Evolutionary conservation across 2,797 vertebrate genomes (phyloP).

Genomic region (Gouania willdenowi): DNA sequence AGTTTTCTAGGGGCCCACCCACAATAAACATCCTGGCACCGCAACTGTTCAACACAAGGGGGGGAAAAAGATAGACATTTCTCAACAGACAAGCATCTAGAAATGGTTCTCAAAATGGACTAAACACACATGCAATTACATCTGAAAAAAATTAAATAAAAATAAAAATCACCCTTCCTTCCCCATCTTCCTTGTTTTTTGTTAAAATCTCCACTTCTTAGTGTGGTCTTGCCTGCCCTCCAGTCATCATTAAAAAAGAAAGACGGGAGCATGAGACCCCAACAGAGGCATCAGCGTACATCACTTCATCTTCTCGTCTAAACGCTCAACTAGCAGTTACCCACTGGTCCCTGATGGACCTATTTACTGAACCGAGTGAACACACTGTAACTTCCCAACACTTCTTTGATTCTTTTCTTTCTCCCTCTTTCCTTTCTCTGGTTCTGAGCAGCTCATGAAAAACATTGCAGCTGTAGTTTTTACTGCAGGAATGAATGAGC

Average conservation of each 20-base stretch:
- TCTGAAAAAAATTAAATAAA: slow-evolving; percentile 27
- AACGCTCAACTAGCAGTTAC: slow-evolving; percentile 45
- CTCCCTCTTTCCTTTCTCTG: slow-evolving; percentile 6
- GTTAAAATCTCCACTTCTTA: slow-evolving; percentile 56
- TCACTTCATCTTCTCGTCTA: slow-evolving; percentile 52
- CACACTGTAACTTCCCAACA: slow-evolving; percentile 48
- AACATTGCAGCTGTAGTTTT: slow-evolving; percentile 15
- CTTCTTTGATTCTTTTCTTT: slow-evolving; percentile 50
- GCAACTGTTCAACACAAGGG: too few relatives aligned
- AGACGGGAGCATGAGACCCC: slow-evolving; percentile 46
- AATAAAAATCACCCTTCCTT: slow-evolving; percentile 20
- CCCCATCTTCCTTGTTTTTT: slow-evolving; percentile 43
- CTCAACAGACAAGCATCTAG: slow-evolving; percentile 13
- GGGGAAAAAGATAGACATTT: neutral
- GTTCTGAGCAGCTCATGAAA: slow-evolving; percentile 34
- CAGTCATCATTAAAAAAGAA: slow-evolving; percentile 71
- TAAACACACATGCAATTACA: slow-evolving; percentile 50
- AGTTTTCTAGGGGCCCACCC: too few relatives aligned
- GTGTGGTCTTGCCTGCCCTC: slow-evolving; percentile 54
- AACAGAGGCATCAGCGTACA: slow-evolving; percentile 61
- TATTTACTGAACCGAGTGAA: slow-evolving; percentile 65
- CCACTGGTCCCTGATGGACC: slow-evolving; percentile 56
- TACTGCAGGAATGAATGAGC: slow-evolving; percentile 27
- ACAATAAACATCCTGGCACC: too few relatives aligned
- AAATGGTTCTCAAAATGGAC: slow-evolving; percentile 32